A percentile compares a stretch with the other conserved stretches of the same genome.
phyloP scores from a whole-genome alignment of 1,140 invertebrate genomes.

The Hydropsyche tenuis region DNA sequence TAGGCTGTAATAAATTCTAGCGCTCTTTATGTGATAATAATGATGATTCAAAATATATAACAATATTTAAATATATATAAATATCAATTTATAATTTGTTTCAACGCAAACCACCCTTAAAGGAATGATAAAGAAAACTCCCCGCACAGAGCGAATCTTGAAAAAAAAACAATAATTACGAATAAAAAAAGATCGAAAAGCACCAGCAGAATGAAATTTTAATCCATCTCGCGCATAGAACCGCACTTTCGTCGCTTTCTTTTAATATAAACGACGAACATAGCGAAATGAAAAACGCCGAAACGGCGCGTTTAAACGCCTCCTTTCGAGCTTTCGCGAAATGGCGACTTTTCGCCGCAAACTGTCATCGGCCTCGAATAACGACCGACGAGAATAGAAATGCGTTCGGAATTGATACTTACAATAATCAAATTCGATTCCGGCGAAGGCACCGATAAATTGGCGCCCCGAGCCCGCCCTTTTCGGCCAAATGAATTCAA shows the following conservation, averaged over 20 bases:
- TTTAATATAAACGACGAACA: background rate
- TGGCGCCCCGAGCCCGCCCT: background rate
- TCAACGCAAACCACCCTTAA: no score
- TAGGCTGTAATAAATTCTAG: no score
- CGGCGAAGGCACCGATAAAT: background rate
- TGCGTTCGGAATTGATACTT: no score
- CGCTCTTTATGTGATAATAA: no score
- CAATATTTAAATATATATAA: no score
- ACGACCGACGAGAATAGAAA: background rate
- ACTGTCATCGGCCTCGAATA: background rate
- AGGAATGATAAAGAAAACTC: no score
- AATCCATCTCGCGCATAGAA: no score
- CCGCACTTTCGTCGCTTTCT: background rate
- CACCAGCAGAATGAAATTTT: background rate
- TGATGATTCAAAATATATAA: no score
- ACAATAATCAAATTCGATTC: no score
- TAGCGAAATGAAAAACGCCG: background rate
- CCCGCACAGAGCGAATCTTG: no score
- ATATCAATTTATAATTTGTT: no score
- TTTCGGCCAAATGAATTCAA: constrained; percentile 16
- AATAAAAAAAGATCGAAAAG: background rate
- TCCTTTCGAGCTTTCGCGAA: background rate
- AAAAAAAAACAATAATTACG: no score
- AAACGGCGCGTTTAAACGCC: background rate
- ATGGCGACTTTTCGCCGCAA: background rate